These are phyloP conservation scores for Orthonychiurus folsomi DNA, from an alignment of 2,888 invertebrate species.

Conservation along the genomic window DNA sequence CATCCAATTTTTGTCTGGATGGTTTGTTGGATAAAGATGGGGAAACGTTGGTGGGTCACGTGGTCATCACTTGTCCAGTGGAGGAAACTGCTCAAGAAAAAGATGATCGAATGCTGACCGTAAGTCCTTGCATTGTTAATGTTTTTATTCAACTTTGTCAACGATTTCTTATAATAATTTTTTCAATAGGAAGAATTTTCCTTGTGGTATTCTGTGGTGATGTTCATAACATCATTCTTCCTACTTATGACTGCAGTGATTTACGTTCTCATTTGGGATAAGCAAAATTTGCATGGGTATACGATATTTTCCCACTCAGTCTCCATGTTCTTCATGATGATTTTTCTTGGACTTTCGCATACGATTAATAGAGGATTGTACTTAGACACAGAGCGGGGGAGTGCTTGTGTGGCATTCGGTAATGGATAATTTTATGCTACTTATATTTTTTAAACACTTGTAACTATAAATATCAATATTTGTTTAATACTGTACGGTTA, in stretches of 20 bases:
- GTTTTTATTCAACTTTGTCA: no score
- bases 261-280: constrained; percentile 20
- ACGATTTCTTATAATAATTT: no score
- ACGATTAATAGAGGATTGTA: neutral
- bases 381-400: neutral
- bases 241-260: constrained; percentile 20
- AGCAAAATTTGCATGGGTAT: constrained; percentile 23
- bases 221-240: constrained; percentile 20
- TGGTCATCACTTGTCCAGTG: neutral
- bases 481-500: no score
- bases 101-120: no score
- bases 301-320: constrained; percentile 16
- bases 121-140: no score
- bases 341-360: constrained; percentile 16
- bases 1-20: constrained; percentile 1
- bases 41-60: neutral
- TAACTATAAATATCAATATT: no score
- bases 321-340: constrained; percentile 19
- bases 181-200: neutral
- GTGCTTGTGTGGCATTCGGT: constrained; percentile 17
- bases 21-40: neutral
- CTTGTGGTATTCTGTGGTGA: constrained; percentile 8
- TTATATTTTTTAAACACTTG: no score
- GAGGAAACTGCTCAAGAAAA: neutral
- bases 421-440: neutral